Conservation (phyloP, 2,113 vertebrate species). For the Hystrix cristata region DNA sequence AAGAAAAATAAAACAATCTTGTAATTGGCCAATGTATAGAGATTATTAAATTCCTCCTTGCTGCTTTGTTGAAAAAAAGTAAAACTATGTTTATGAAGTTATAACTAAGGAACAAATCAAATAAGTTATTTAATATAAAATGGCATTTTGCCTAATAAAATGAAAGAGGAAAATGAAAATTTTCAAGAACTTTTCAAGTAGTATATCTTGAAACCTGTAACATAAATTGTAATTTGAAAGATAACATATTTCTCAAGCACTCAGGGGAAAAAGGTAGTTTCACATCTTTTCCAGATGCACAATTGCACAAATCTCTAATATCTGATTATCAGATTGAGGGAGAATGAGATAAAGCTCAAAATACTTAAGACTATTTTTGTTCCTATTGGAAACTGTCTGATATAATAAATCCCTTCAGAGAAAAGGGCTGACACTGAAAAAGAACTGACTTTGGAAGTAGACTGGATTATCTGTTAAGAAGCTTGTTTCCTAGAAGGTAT, state of each 20-base stretch:
- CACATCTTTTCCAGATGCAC: slow-evolving; percentile 17
- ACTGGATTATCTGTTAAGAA: slow-evolving; percentile 65
- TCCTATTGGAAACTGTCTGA: slow-evolving; percentile 27
- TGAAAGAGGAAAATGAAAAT: background rate
- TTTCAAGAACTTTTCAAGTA: slow-evolving; percentile 18
- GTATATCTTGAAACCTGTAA: background rate
- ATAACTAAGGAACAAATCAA: slow-evolving; percentile 16
- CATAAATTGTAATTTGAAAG: slow-evolving; percentile 52
- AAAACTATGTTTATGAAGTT: background rate
- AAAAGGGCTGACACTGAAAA: slow-evolving; percentile 26
- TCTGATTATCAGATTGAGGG: slow-evolving; percentile 43
- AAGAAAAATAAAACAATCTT: background rate
- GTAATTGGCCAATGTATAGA: background rate
- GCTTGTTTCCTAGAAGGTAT: background rate
- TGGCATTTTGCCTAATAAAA: slow-evolving; percentile 21
- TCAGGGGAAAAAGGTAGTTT: background rate
- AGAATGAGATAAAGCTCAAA: background rate
- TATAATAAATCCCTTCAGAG: slow-evolving; percentile 49
- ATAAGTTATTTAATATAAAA: slow-evolving; percentile 24
- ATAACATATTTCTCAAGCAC: slow-evolving; percentile 38
- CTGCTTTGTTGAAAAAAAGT: background rate
- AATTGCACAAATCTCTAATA: slow-evolving; percentile 62
- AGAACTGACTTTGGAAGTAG: slow-evolving; percentile 36
- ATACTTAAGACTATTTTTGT: slow-evolving; percentile 49
- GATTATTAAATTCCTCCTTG: background rate